Conservation (phyloP, 1,140 invertebrate species). For the Drosophila teissieri region DNA sequence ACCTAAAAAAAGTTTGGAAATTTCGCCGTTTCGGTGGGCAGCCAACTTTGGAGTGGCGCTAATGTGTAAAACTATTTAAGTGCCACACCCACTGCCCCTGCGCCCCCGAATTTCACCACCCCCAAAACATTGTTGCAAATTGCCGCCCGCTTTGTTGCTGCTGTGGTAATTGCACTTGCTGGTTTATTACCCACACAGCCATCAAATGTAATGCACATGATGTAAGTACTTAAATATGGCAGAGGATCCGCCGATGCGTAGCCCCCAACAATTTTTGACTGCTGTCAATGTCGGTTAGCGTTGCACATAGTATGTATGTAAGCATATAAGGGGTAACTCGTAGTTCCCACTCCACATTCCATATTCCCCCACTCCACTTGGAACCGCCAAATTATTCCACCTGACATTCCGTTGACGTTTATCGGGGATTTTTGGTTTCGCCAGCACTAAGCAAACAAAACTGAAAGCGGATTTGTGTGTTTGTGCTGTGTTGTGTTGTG, state of each 20-base stretch:
- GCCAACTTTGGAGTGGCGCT: constrained; percentile 40
- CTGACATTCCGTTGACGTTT: constrained; percentile 41
- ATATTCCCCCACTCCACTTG: background rate
- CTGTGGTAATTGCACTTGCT: constrained; percentile 74
- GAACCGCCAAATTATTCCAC: constrained; percentile 21
- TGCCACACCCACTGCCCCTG: constrained; percentile 8
- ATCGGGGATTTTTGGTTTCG: constrained; percentile 50
- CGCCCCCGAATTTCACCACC: background rate
- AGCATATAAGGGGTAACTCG: background rate
- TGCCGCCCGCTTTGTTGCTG: constrained; percentile 38
- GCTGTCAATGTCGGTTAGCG: constrained; percentile 13
- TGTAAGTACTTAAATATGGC: constrained; percentile 69
- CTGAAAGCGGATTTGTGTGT: constrained; percentile 43
- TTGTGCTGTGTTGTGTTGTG: constrained; percentile 2
- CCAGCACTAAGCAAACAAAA: constrained; percentile 41
- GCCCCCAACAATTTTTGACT: constrained; percentile 22
- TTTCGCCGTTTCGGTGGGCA: constrained; percentile 9
- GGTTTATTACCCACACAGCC: constrained; percentile 73
- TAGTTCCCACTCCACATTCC: background rate
- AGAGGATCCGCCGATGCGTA: constrained; percentile 40
- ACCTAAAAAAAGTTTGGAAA: background rate
- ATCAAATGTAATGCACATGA: constrained; percentile 78
- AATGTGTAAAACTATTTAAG: constrained; percentile 69
- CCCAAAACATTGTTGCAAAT: constrained; percentile 68
- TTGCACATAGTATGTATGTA: constrained; percentile 1